Evolutionary conservation across 2,888 invertebrate species (phyloP).

Genomic region (Philereme transversata): DNA sequence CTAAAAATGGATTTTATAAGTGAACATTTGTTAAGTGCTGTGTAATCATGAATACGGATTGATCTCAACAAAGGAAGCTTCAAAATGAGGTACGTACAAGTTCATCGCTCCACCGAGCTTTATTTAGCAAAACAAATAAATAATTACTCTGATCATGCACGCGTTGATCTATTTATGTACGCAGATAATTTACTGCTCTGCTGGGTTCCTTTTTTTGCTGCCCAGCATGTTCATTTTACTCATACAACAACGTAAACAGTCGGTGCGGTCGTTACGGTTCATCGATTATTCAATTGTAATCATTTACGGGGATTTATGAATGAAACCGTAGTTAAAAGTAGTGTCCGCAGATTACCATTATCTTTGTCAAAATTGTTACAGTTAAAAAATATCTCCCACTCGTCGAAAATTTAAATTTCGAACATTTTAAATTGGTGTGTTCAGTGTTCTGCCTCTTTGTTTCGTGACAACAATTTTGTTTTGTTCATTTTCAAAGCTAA

Average conservation of each 20-base stretch:
- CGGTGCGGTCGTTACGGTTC: constrained; percentile 59
- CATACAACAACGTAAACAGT: constrained; percentile 71
- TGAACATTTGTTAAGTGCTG: constrained; percentile 80
- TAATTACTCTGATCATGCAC: constrained; percentile 65
- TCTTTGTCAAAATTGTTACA: constrained; percentile 30
- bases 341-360: constrained; percentile 43
- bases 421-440: constrained; percentile 34
- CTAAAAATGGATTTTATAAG: constrained; percentile 79
- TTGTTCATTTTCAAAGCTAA: constrained; percentile 35
- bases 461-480: constrained; percentile 28
- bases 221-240: constrained; percentile 51
- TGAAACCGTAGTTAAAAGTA: constrained; percentile 57
- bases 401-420: constrained; percentile 36
- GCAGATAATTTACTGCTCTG: constrained; percentile 59
- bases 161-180: constrained; percentile 71
- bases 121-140: constrained; percentile 80
- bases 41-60: constrained; percentile 80
- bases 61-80: constrained; percentile 77
- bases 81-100: constrained; percentile 81
- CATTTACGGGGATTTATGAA: constrained; percentile 72
- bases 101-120: constrained; percentile 73
- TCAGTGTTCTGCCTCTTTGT: constrained; percentile 24
- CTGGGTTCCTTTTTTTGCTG: constrained; percentile 55
- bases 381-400: constrained; percentile 38
- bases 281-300: constrained; percentile 73